Percentiles rank a stretch among this genome's conserved stretches.
Evolutionary conservation across 2,113 vertebrate species (phyloP).

Genomic region (pig (Sus scrofa)): T2T-Sscrofa CM000818.6:117413001-117413500

Average conservation of each 20-base stretch:
- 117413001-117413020: neutral
- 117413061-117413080: neutral
- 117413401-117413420: slow-evolving; percentile 65
- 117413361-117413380: slow-evolving; percentile 47
- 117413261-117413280: slow-evolving; percentile 40
- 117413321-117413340: slow-evolving; percentile 30
- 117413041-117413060: neutral
- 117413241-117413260: neutral
- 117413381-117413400: slow-evolving; percentile 35
- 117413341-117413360: slow-evolving; percentile 65
- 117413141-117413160: neutral
- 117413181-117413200: neutral
- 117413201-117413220: neutral
- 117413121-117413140: neutral
- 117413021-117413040: neutral
- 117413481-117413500: slow-evolving; percentile 62
- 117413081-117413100: neutral
- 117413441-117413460: slow-evolving; percentile 64
- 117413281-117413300: slow-evolving; percentile 42
- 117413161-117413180: neutral
- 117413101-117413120: neutral
- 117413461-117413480: slow-evolving; percentile 45
- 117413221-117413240: neutral
- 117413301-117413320: neutral
- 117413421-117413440: slow-evolving; percentile 75